phyloP scores from a whole-genome alignment of 2,113 vertebrate species.

The Melierax canorus region DNA sequence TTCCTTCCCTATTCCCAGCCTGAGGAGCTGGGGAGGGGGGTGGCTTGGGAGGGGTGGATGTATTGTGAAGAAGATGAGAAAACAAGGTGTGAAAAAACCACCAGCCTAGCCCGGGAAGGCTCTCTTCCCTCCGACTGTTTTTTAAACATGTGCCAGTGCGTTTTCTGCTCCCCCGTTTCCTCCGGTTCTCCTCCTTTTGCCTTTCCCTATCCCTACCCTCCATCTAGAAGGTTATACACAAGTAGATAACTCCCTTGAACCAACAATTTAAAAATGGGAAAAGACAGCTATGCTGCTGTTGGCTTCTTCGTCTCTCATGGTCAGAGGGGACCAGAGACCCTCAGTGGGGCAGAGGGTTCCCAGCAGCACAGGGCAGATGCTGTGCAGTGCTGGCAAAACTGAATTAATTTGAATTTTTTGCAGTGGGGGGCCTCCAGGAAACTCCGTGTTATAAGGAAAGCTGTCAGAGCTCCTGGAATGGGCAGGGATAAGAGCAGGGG shows the following conservation, averaged over 20 bases:
- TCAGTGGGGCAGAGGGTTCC: background rate
- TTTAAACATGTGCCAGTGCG: background rate
- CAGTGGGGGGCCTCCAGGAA: background rate
- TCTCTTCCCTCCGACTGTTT: background rate
- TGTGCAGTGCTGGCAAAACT: background rate
- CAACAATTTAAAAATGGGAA: background rate
- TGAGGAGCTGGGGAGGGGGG: background rate
- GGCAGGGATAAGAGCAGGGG: background rate
- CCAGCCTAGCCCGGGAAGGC: background rate
- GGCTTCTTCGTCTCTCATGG: fast-evolving
- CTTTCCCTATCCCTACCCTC: background rate
- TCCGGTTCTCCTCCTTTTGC: background rate
- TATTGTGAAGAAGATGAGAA: background rate
- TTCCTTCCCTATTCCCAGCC: background rate
- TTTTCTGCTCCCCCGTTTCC: background rate
- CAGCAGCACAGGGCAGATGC: background rate
- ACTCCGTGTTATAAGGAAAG: background rate
- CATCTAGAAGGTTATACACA: background rate
- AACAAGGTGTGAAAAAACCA: background rate
- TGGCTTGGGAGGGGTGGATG: background rate
- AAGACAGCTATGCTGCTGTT: background rate
- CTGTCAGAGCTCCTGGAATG: background rate
- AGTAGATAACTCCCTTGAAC: background rate
- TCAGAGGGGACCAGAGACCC: background rate
- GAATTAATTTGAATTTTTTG: background rate